Percentiles rank a stretch among this genome's conserved stretches.
Conservation (phyloP, 2,113 vertebrate genomes). For the Abramis brama region DNA sequence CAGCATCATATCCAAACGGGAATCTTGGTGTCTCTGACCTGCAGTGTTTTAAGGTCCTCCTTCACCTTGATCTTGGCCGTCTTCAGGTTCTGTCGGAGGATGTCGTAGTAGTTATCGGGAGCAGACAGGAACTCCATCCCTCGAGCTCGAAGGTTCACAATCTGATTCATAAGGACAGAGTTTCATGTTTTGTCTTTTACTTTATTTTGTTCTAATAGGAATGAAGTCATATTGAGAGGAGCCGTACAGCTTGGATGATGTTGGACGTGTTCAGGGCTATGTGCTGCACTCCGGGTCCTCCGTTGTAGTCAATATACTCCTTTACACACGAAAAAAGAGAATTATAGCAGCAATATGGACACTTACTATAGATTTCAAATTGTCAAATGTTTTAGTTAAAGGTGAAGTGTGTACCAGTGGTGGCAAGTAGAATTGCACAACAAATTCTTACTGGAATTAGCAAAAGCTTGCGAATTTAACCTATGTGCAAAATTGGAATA, state of each 20-base stretch:
- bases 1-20: too few species aligned
- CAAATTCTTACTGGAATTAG: too few species aligned
- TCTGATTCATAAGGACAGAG: constrained; percentile 63
- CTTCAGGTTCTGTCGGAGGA: constrained; percentile 75
- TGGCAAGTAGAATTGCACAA: background rate
- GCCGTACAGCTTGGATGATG: constrained; percentile 80
- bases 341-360: background rate
- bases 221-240: background rate
- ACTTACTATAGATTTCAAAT: background rate
- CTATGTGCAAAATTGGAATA: too few species aligned
- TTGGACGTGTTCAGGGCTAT: constrained; percentile 82
- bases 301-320: constrained; percentile 84
- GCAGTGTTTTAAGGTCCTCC: constrained; percentile 78
- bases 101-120: constrained; percentile 78
- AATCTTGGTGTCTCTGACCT: constrained; percentile 66
- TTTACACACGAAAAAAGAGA: constrained; percentile 50
- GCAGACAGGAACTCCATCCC: constrained; percentile 80
- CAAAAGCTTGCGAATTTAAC: too few species aligned
- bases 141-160: constrained; percentile 78
- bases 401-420: background rate
- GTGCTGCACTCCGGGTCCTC: constrained; percentile 82
- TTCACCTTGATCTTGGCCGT: constrained; percentile 82
- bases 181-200: background rate
- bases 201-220: background rate
- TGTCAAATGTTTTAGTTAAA: background rate